Conservation (phyloP, 2,888 invertebrate genomes). For the Aphodius granarius region DNA sequence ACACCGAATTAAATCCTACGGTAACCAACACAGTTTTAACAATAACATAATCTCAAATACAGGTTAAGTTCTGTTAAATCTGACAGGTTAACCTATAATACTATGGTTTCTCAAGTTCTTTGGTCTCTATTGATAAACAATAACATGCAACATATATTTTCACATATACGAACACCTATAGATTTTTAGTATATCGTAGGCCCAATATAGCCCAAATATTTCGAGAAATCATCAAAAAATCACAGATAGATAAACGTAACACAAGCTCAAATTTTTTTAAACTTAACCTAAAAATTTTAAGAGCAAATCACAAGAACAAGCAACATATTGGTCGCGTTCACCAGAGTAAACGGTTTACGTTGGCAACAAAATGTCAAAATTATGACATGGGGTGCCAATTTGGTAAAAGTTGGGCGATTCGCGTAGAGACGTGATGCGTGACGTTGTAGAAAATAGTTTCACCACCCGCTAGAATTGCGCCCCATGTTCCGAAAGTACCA, state of each 20-base stretch:
- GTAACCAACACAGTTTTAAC: background rate
- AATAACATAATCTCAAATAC: background rate
- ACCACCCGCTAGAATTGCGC: constrained; percentile 56
- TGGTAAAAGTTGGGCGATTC: constrained; percentile 52
- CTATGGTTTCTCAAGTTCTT: background rate
- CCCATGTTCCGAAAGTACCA: constrained; percentile 58
- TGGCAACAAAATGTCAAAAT: background rate
- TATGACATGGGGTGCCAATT: constrained; percentile 51
- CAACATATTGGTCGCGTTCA: no score
- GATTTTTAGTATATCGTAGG: background rate
- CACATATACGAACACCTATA: background rate
- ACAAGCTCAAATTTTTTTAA: background rate
- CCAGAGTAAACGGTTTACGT: no score
- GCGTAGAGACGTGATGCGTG: constrained; percentile 49
- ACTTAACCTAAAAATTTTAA: background rate
- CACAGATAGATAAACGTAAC: background rate
- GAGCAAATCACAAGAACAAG: background rate
- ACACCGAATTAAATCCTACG: background rate
- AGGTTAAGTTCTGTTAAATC: background rate
- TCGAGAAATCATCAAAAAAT: background rate
- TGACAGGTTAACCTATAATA: background rate
- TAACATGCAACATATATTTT: background rate
- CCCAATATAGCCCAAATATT: background rate
- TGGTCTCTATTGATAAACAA: background rate
- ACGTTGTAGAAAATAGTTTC: constrained; percentile 55